Base-by-base conservation (phyloP, 2,797 vertebrate genomes). In the Meda fulgida region DNA sequence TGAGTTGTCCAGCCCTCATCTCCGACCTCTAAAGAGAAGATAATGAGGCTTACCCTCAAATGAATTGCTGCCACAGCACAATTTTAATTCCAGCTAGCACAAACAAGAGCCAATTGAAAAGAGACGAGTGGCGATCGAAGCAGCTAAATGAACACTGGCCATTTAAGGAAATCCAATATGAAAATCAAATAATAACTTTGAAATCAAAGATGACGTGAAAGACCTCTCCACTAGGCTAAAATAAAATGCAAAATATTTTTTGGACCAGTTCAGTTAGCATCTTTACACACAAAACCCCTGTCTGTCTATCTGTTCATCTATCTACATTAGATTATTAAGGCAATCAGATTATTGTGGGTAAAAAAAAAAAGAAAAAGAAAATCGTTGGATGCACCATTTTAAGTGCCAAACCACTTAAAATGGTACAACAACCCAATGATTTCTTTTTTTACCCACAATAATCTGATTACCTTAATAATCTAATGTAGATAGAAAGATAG, bases 21-120 rank as follows among this genome's bases (percentile, higher is more conserved):
- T 48, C 7, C 78, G 79, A 73, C 80, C 84, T 81, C 55, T 65
- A 86, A 82, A 72, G 75, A 80, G 58, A 81, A 84, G 60, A 86
- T 78, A 88, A 83, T 51, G 53, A 77, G 83, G 66, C 29, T 84
- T 70, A 70, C 2, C 65, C 48, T 84, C 11, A n/a, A 58, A 67
- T 40, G 26, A 85, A 85, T 77, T 48, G 81, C 84, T 63, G 46
- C 43, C 75, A 70, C 63, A 31, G 38, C 75, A 78, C 67, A 70
- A 78, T 84, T 84, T 78, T 78, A 71, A 84, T 71, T 78, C 83
- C 65, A 78, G 26, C 26, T 53, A 60, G 75, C 26, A 60, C 83
- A 78, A 84, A 78, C 51, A 84, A 78, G 36, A n/a, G 26, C 8
- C 26, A 46, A 53, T n/a, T 70, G 51, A 71, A 58, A 69, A 31